phyloP scores from a whole-genome alignment of 2,888 invertebrate species.

The Caenorhabditis zanzibari region DNA sequence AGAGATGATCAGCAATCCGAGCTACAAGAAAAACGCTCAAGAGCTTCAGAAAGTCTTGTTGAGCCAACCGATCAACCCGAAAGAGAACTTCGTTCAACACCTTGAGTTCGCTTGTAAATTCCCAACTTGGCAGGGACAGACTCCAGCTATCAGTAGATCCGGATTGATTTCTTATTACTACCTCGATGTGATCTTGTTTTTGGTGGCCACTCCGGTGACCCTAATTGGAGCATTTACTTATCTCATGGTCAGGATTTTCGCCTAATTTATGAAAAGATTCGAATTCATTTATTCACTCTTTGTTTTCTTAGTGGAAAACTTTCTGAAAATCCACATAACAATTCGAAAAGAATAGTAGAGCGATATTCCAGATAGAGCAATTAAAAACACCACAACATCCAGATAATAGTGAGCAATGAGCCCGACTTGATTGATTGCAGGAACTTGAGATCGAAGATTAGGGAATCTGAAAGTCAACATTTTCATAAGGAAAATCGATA shows the following conservation, averaged over 20 bases:
- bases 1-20: slow-evolving; percentile 28
- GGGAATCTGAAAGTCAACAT: slow-evolving; percentile 50
- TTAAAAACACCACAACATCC: slow-evolving; percentile 32
- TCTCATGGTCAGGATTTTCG: slow-evolving; percentile 27
- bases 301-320: background rate
- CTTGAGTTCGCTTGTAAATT: slow-evolving; percentile 56
- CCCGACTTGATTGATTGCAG: slow-evolving; percentile 28
- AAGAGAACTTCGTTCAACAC: slow-evolving; percentile 42
- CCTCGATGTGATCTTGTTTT: slow-evolving; percentile 47
- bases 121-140: slow-evolving; percentile 21
- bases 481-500: background rate
- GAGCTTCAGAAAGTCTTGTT: slow-evolving; percentile 28
- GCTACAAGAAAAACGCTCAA: slow-evolving; percentile 30
- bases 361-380: background rate
- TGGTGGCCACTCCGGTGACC: slow-evolving; percentile 2
- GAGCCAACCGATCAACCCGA: slow-evolving; percentile 51
- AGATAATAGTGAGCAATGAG: slow-evolving; percentile 49
- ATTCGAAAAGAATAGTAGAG: background rate
- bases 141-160: slow-evolving; percentile 17
- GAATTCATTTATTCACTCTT: background rate
- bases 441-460: slow-evolving; percentile 38
- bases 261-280: background rate
- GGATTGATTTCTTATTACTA: slow-evolving; percentile 31
- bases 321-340: background rate
- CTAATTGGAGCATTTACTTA: slow-evolving; percentile 28